Conservation (phyloP, 2,797 vertebrate species). For the Periparus ater region DNA sequence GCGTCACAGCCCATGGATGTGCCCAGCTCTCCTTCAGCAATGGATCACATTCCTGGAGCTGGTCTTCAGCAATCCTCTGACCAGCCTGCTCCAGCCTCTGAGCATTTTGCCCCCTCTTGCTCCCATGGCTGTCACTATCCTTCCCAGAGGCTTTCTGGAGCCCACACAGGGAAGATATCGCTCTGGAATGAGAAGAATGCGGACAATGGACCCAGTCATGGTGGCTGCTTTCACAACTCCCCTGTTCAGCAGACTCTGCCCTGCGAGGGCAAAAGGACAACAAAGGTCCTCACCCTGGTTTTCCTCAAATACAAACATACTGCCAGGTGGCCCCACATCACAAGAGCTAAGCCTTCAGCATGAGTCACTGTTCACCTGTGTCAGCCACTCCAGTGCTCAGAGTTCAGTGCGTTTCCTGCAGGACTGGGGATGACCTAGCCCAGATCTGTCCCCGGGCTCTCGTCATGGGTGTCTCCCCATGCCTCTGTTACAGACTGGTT, state of each 20-base stretch:
- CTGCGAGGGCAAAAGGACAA: not conserved
- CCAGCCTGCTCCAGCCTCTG: not conserved
- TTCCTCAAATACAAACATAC: conserved; percentile 33
- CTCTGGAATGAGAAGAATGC: not conserved
- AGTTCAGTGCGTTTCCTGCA: not conserved
- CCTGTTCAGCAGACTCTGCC: conserved; percentile 19
- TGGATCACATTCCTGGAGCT: not conserved
- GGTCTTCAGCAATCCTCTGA: not conserved
- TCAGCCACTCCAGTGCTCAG: not conserved
- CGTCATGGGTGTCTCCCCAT: not conserved
- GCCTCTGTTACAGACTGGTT: not conserved
- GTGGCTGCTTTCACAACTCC: not conserved
- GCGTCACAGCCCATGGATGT: not conserved
- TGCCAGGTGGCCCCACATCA: not conserved
- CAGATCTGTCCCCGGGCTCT: not conserved
- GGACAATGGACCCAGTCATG: not conserved
- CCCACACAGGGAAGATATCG: not conserved
- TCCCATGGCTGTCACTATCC: not conserved
- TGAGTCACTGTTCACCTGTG: conserved; percentile 9
- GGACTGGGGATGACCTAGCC: not conserved
- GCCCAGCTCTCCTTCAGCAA: not conserved
- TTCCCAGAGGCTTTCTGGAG: not conserved
- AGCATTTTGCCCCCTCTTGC: not conserved
- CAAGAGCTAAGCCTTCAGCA: not conserved
- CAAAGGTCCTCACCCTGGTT: not conserved